Evolutionary conservation across 2,888 invertebrate species (phyloP).

Genomic region (Scaptomyza tumidula): DNA sequence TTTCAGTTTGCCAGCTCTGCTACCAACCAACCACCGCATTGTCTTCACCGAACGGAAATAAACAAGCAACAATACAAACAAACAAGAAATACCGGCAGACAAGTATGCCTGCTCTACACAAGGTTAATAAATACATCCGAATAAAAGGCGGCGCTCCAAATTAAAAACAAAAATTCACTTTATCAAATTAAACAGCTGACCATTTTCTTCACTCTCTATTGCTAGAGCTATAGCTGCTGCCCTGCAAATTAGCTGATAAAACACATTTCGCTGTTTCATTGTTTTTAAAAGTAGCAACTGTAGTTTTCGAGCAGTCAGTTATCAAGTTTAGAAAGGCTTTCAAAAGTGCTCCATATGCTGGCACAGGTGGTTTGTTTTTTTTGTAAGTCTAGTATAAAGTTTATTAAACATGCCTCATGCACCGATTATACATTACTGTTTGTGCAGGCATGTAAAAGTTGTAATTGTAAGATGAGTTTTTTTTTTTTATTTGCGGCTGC

Average conservation of each 20-base stretch:
- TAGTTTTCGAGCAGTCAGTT: slow-evolving; percentile 1
- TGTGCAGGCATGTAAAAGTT: slow-evolving; percentile 36
- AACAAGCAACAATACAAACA: slow-evolving; percentile 24
- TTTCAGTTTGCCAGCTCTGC: slow-evolving; percentile 45
- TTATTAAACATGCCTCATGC: slow-evolving; percentile 59
- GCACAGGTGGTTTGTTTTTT: slow-evolving; percentile 52
- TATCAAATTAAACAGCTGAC: slow-evolving; percentile 53
- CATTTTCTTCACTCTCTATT: slow-evolving; percentile 29
- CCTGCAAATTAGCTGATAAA: slow-evolving; percentile 31
- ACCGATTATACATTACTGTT: slow-evolving; percentile 16
- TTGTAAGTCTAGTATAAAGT: slow-evolving; percentile 52
- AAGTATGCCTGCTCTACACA: slow-evolving; percentile 21
- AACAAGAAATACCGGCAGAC: not conserved
- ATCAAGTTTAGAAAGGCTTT: slow-evolving; percentile 47
- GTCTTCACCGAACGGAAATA: slow-evolving; percentile 59
- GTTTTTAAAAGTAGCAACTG: slow-evolving; percentile 18
- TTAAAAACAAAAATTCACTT: slow-evolving; percentile 44
- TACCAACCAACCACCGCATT: slow-evolving; percentile 61
- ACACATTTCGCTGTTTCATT: slow-evolving; percentile 37
- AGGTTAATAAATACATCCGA: slow-evolving; percentile 64
- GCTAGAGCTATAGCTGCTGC: slow-evolving; percentile 16
- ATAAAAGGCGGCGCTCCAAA: slow-evolving; percentile 40
- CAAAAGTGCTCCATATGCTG: slow-evolving; percentile 39
- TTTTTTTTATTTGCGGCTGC: slow-evolving; percentile 35
- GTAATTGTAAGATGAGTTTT: slow-evolving; percentile 25